These are phyloP conservation scores for Cyanoderma ruficeps DNA, from an alignment of 2,113 vertebrate genomes.

Conservation along the genomic window DNA sequence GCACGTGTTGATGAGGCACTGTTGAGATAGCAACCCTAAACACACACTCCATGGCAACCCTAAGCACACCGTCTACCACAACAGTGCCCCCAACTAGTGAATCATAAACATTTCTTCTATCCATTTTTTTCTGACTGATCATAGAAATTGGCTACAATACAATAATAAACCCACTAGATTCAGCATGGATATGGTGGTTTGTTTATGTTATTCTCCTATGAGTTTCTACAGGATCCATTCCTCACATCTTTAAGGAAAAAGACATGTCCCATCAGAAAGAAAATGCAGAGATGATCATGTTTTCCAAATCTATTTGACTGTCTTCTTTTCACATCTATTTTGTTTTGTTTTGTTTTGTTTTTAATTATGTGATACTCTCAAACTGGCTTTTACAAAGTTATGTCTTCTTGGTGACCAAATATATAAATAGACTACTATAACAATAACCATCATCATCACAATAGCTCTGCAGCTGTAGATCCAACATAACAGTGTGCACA, in stretches of 20 bases:
- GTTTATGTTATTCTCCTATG: not conserved
- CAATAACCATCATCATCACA: not conserved
- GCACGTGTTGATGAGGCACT: not conserved
- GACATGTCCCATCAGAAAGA: not conserved
- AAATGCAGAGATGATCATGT: not conserved
- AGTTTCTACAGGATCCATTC: not conserved
- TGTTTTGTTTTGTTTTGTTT: not conserved
- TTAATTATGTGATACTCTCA: not conserved
- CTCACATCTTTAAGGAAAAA: not conserved
- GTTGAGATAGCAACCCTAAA: not conserved
- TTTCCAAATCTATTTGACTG: not conserved
- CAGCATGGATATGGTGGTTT: not conserved
- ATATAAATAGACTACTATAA: not conserved
- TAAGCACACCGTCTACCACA: not conserved
- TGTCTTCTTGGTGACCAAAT: not conserved
- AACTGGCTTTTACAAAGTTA: not conserved
- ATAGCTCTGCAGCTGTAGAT: not conserved
- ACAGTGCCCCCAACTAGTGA: not conserved
- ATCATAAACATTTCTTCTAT: not conserved
- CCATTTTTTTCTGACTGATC: not conserved
- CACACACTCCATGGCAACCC: not conserved
- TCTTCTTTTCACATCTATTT: not conserved
- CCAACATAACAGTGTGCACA: not conserved
- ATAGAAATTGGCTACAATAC: not conserved
- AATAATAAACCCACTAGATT: not conserved